Base-by-base conservation (phyloP, 2,113 vertebrate genomes). In the Saguinus midas region DNA sequence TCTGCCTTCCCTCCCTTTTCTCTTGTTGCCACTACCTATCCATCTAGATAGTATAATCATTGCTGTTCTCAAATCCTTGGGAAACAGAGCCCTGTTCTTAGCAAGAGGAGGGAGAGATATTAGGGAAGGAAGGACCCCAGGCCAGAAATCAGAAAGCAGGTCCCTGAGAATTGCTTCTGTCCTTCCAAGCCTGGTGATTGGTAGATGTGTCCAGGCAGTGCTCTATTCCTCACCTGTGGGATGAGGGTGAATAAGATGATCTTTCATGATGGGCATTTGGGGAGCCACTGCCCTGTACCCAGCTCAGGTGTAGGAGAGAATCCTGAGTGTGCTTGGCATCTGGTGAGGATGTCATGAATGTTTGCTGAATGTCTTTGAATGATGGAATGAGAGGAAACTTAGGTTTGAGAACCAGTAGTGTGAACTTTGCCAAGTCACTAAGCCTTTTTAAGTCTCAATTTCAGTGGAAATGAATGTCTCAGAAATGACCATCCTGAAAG, bases 251-350 rank as follows among this genome's bases (percentile, higher is more conserved):
- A 8, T 27, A 25, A 37, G 20, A 64, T 83, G 76, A 10, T 79
- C 52, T 91, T 11, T 52, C 37, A 64, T 13, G 7, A 8, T 18
- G 27, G n/a, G 23, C 29, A 3, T 25, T 29, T 25, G 37, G 66
- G 48, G 17, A 25, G 0, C 7, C 11, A 43, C 40, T 21, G 1
- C 16, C 0, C 18, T 40, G 4, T 40, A 32, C 9, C 37, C 25
- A 70, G 23, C 16, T 78, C 64, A 23, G 37, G 8, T 73, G 2
- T 45, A 9, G 66, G 50, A 88, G n/a, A 76, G 32, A 89, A 52
- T 20, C 27, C 52, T 3, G 6, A 29, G 17, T 52, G 40, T 92
- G 72, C 13, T 13, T 0, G 1, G 68, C 37, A 37, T 40, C 40
- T 68, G 52, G 3, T 64, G 55, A 78, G 40, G 43, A 27, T 13